Percentiles rank a stretch among this genome's conserved stretches.
These are phyloP conservation scores for Diarsia mendica DNA, from an alignment of 2,888 invertebrate genomes.

Conservation along the genomic window DNA sequence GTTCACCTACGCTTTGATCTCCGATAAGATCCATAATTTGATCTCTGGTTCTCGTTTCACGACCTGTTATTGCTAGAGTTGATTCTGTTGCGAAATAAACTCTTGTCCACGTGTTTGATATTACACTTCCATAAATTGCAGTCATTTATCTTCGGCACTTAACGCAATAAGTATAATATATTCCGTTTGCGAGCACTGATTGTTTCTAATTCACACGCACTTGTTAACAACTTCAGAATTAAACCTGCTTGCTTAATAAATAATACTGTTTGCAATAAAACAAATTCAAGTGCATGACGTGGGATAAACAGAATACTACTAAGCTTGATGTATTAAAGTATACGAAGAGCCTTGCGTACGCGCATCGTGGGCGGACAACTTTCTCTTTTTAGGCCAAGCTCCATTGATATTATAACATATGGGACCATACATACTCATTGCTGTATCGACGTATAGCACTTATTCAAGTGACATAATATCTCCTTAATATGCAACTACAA, in stretches of 20 bases:
- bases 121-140: constrained; percentile 36
- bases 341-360: constrained; percentile 69
- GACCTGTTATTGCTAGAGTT: constrained; percentile 42
- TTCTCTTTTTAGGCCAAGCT: constrained; percentile 80
- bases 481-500: background rate
- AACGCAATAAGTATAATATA: constrained; percentile 27
- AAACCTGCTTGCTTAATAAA: constrained; percentile 18
- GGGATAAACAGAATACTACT: constrained; percentile 60
- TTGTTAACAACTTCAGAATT: constrained; percentile 50
- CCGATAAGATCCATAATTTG: constrained; percentile 73
- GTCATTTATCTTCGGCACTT: constrained; percentile 61
- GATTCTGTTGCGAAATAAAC: constrained; percentile 43
- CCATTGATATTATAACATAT: constrained; percentile 56
- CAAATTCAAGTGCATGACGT: constrained; percentile 59
- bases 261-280: constrained; percentile 43
- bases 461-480: background rate
- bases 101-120: constrained; percentile 32
- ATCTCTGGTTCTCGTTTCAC: constrained; percentile 72
- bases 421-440: constrained; percentile 17
- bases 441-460: background rate
- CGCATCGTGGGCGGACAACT: constrained; percentile 84
- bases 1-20: constrained; percentile 73
- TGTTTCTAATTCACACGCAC: constrained; percentile 62
- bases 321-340: constrained; percentile 59
- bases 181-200: constrained; percentile 65